Base-by-base conservation (phyloP, 2,888 invertebrate genomes). In the Hypselothyrea guttata region DNA sequence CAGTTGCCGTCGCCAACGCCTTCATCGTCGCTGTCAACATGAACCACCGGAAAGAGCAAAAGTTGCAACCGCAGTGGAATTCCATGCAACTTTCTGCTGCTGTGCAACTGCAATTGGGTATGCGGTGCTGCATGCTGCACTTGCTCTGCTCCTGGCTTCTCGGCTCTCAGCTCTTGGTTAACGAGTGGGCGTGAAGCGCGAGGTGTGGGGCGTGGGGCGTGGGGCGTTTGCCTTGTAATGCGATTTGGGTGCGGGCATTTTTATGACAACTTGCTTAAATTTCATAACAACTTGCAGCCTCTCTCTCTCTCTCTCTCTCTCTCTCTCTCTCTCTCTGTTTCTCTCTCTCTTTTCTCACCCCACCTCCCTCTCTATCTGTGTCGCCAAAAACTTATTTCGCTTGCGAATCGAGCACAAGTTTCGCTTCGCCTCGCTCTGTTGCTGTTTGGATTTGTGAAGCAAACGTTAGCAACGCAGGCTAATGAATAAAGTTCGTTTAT, bases 241-340 rank as follows among this genome's bases (percentile, higher is more conserved):
- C 58, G 65, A 72, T 70, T 75, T 64, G 67, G 63, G 54, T 64
- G 74, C 71, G 62, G 78, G 78, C 79, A 82, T 82, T 82, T 79
- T 82, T 82, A 83, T 82, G 81, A 82, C 84, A 85, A 85, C 74
- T 85, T 82, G 85, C 75, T 82, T 85, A 79, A 82, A 85, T 78
- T 75, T 68, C 79, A 73, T 70, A 83, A 66, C 72, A 70, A 67
- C 48, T 67, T 65, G 53, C 35, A 51, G 40, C 51, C 22, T 22
- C 5, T 4, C 22, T 22, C 22, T 5, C 2, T 2, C 22, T 22
- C 22, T 5, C 2, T 2, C 22, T 22, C 22, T 22, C 5, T 4
- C 22, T 22, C 22, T 5, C 2, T 2, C 22, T 22, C 22, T 5
- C 2, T 2, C 22, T 22, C 22, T 22, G n/a, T n/a, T n/a, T n/a